Percentiles rank a stretch among this genome's conserved stretches.
These are phyloP conservation scores for Pomacea canaliculata DNA, from an alignment of 2,888 invertebrate genomes.

Conservation along the genomic window DNA sequence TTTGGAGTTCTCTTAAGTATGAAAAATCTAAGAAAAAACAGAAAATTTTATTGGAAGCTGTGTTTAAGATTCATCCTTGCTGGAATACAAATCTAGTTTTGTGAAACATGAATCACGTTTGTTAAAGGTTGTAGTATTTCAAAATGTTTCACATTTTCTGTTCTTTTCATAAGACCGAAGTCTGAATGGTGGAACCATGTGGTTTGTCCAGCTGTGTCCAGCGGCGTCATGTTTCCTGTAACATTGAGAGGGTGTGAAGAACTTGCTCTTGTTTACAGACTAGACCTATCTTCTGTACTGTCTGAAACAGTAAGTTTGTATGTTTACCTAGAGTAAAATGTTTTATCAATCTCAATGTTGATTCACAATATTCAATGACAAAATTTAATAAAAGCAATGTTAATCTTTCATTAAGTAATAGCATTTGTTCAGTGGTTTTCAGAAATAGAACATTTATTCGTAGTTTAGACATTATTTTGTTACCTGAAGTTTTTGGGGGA, in stretches of 20 bases:
- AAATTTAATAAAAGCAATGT: not conserved
- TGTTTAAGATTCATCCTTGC: no score
- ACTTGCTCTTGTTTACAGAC: slow-evolving; percentile 36
- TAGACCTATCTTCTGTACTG: slow-evolving; percentile 28
- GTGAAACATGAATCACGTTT: no score
- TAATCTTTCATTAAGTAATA: not conserved
- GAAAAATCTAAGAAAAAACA: no score
- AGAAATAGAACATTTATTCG: not conserved
- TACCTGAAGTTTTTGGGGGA: no score
- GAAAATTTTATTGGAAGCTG: no score
- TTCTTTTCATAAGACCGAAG: not conserved
- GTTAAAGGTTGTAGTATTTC: no score
- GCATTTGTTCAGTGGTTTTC: not conserved
- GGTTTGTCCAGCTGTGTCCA: slow-evolving; percentile 15
- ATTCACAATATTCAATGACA: not conserved
- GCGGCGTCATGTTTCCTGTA: slow-evolving; percentile 31
- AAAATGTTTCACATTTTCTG: not conserved
- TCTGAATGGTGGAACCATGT: slow-evolving; percentile 7
- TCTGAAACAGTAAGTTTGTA: slow-evolving; percentile 25
- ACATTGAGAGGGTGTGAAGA: slow-evolving; percentile 34
- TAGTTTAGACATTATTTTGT: no score
- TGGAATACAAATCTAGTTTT: no score
- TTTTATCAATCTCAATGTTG: no score
- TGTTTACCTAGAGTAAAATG: not conserved
- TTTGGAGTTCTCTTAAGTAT: no score